A percentile compares a stretch with the other conserved stretches of the same genome.
Evolutionary conservation across 30 jellyfish, hydroid and myxozoan genomes (phyloP).

Genomic region (Turritopsis rubra): DNA sequence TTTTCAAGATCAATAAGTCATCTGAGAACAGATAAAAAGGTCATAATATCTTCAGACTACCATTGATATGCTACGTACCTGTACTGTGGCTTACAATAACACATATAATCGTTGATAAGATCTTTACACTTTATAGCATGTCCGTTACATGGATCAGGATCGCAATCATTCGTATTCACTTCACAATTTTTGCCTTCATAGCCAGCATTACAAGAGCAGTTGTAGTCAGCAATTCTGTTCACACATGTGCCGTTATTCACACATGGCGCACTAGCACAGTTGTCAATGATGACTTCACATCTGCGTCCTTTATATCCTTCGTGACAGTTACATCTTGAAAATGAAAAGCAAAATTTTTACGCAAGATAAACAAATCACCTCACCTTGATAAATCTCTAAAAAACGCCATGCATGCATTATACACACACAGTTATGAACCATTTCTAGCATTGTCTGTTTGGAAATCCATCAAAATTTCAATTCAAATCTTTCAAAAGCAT

Average conservation of each 20-base stretch:
- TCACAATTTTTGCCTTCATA: constrained; percentile 67
- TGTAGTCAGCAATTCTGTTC: constrained; percentile 46
- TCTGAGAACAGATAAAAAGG: no score
- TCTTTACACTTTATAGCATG: constrained; percentile 63
- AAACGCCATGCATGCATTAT: not conserved
- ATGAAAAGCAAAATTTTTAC: not conserved
- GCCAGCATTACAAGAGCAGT: constrained; percentile 71
- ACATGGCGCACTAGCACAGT: constrained; percentile 59
- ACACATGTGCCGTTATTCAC: constrained; percentile 60
- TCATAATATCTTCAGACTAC: not conserved
- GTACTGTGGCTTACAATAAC: constrained; percentile 81
- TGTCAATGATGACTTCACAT: constrained; percentile 49
- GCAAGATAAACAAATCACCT: not conserved
- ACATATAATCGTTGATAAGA: constrained; percentile 52
- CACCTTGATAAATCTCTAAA: not conserved
- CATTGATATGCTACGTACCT: constrained; percentile 37
- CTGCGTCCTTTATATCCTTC: constrained; percentile 56
- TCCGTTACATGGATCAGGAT: constrained; percentile 62
- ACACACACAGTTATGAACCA: no score
- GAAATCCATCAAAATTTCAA: no score
- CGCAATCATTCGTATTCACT: constrained; percentile 66
- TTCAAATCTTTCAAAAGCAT: no score
- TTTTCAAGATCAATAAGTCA: no score
- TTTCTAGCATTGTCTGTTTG: no score
- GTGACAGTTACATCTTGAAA: constrained; percentile 40